Base-by-base conservation (phyloP, 1,140 invertebrate genomes). In the Cherax destructor region DNA sequence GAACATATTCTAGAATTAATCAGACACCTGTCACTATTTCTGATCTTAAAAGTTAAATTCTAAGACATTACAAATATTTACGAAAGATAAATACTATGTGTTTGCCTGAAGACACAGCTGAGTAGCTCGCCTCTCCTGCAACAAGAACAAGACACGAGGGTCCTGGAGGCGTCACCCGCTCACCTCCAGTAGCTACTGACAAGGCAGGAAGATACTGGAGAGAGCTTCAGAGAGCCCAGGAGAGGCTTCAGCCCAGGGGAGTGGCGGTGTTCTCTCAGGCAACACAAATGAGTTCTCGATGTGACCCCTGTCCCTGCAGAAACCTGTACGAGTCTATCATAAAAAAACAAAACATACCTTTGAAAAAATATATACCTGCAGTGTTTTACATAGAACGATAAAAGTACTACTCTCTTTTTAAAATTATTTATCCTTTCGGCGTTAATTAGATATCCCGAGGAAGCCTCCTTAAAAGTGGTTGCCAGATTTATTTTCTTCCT, bases 251-350 rank as follows among this genome's bases (percentile, higher is more conserved):
- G n/a, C 24, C 18, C 69, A 5, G n/a, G n/a, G 69, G 69, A 74
- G 69, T 74, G 69, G 69, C 24, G n/a, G 69, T 30, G n/a, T 21
- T 74, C 24, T n/a, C 69, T 74, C 69, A 74, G 5, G 69, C 69
- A 74, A 74, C 69, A 30, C 52, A 79, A 52, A 50, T 79, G 47
- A 50, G 69, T n/a, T 21, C 61, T 74, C 61, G 4, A 84, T 74
- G 65, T 52, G 9, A 7, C 21, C 3, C 61, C 16, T 16, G 10
- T 83, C 24, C 7, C 21, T 41, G 0, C 30, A 10, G 21, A 83
- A 30, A 41, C 59, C 52, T 7, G 50, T 30, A 65, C 21, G 30
- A 47, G 59, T 83, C 30, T 83, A 21, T 18, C 61, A 11, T 18
- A 7, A 65, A 65, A 6, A 65, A 16, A 65, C 11, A 65, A 16